Base-by-base conservation (phyloP, 2,797 vertebrate genomes). In the Periparus ater region DNA sequence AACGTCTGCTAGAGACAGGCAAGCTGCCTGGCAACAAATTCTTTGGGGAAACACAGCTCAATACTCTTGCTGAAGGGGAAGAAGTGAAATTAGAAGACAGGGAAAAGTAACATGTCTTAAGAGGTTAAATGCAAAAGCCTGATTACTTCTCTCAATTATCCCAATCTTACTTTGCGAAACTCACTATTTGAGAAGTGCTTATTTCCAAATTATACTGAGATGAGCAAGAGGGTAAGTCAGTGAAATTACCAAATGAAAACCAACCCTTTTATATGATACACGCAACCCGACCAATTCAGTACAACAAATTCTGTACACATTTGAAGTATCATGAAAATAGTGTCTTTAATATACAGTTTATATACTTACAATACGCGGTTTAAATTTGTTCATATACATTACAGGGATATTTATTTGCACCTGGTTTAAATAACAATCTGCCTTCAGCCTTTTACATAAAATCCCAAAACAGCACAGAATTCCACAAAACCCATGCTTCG, bases 261-360 rank as follows among this genome's bases (percentile, higher is more conserved):
- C 45, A 63, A 84, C 8, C 20, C 38, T 54, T 91, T 55, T 36
- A 76, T 6, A 4, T 5, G 61, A 51, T 17, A 54, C 2, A 9
- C 29, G 40, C 75, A 75, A 78, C 71, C 40, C 27, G 5, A 62
- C 6, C 1, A 0, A 84, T 40, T 66, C 26, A 85, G 80, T 19
- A 63, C 88, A 92, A 93, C 27, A 88, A 50, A 88, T 62, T 85
- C 84, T 22, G 32, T 45, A 94, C 50, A 40, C 88, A 1, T 78
- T 66, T 67, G 45, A 96, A 93, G 38, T 97, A 96, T 93, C 96
- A 97, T 96, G 96, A 97, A 97, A 97, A 97, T 97, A 97, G 91
- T 96, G 91, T 97, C 95, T 97, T 97, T 97, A 97, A 97, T 97
- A 95, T 96, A 97, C 96, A 97, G 95, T 96, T 96, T 92, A 95